A percentile compares a stretch with the other conserved stretches of the same genome.
Conservation (phyloP, 1,140 invertebrate genomes). For the Dendrolimus punctatus region DNA sequence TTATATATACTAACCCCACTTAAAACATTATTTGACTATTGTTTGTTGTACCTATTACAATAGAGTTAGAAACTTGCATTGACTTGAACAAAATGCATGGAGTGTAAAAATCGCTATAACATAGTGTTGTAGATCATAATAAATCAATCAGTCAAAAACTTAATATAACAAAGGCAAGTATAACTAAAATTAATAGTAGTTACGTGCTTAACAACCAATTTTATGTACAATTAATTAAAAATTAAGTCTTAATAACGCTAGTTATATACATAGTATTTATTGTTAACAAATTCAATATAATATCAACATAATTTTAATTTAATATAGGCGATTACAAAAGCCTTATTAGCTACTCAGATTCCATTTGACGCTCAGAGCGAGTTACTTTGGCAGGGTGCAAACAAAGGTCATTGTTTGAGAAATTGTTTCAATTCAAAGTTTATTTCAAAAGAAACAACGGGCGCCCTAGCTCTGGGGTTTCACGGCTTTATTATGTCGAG, state of each 20-base stretch:
- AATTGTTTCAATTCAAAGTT: too few species aligned
- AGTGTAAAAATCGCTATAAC: slow-evolving; percentile 40
- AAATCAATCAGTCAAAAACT: slow-evolving; percentile 66
- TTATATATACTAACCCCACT: slow-evolving; percentile 26
- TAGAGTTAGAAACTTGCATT: slow-evolving; percentile 36
- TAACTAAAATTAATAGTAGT: slow-evolving; percentile 29
- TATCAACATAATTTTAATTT: slow-evolving; percentile 27
- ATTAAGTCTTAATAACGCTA: slow-evolving; percentile 11
- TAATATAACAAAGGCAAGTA: slow-evolving; percentile 58
- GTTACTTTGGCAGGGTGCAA: too few species aligned
- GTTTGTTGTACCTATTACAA: slow-evolving; percentile 38
- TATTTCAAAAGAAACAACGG: too few species aligned
- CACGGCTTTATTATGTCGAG: too few species aligned
- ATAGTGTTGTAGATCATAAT: slow-evolving; percentile 32
- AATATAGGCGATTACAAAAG: slow-evolving; percentile 13
- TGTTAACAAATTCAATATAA: slow-evolving; percentile 28
- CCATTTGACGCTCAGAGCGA: slow-evolving; percentile 8
- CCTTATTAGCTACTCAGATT: slow-evolving; percentile 25
- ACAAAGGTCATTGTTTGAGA: too few species aligned
- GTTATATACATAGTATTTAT: slow-evolving; percentile 31
- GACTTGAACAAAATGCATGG: slow-evolving; percentile 47
- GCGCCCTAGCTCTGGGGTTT: too few species aligned
- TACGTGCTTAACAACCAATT: slow-evolving; percentile 10
- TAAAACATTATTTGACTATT: slow-evolving; percentile 34
- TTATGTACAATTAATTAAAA: slow-evolving; percentile 17